Conservation (phyloP, 1,140 invertebrate genomes). For the Diuraphis noxia region DNA sequence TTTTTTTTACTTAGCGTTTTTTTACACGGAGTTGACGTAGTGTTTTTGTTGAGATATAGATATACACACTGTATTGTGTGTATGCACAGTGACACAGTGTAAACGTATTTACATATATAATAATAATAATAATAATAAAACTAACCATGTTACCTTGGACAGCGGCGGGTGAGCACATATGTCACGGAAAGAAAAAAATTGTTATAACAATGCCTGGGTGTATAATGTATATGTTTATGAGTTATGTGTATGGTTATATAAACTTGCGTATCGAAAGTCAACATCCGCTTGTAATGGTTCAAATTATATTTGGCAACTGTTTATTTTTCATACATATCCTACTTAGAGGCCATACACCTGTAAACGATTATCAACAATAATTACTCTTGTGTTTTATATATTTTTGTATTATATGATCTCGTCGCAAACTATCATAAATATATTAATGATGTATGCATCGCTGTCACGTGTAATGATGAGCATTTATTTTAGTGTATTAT, state of each 20-base stretch:
- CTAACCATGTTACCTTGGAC: conserved; percentile 17
- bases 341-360: conserved; percentile 36
- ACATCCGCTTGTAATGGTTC: conserved; percentile 31
- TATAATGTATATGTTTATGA: background rate
- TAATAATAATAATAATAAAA: conserved; percentile 30
- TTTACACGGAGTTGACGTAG: too few species aligned
- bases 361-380: conserved; percentile 5
- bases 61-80: too few species aligned
- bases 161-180: background rate
- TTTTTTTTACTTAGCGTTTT: too few species aligned
- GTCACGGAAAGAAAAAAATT: conserved; percentile 16
- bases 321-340: conserved; percentile 23
- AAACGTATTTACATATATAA: background rate
- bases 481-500: background rate
- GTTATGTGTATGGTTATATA: conserved; percentile 10
- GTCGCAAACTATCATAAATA: background rate
- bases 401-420: background rate
- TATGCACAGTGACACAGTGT: background rate
- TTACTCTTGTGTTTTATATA: background rate
- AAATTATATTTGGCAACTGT: conserved; percentile 37
- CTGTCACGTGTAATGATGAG: background rate
- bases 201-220: conserved; percentile 10
- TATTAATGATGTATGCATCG: background rate
- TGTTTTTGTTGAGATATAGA: too few species aligned
- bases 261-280: conserved; percentile 39